These are phyloP conservation scores for Campoletis sonorensis DNA, from an alignment of 1,140 invertebrate species.

Conservation along the genomic window DNA sequence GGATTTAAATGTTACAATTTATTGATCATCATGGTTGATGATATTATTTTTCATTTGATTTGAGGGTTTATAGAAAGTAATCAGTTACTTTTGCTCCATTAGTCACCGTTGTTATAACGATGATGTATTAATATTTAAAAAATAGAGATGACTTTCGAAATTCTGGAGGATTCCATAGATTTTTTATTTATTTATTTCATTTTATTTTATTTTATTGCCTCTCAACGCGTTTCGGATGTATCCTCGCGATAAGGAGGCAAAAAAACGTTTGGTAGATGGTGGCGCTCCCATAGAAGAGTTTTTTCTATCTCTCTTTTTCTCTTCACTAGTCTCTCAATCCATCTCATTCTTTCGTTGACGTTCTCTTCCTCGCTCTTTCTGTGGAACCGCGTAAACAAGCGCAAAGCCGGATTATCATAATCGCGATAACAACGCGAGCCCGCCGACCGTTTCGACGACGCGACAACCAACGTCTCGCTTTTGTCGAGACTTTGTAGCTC, in stretches of 20 bases:
- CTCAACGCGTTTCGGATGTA: constrained; percentile 51
- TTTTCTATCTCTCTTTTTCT: constrained; percentile 28
- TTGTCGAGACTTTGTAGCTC: constrained; percentile 53
- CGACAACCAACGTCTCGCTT: constrained; percentile 60
- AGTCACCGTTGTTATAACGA: too few relatives aligned
- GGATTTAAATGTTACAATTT: too few relatives aligned
- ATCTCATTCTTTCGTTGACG: constrained; percentile 53
- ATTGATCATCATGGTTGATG: too few relatives aligned
- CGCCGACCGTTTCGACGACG: constrained; percentile 46
- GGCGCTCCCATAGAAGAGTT: constrained; percentile 29
- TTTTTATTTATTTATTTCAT: neutral
- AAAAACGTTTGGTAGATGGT: constrained; percentile 20
- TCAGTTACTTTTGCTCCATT: too few relatives aligned
- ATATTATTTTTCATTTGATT: too few relatives aligned
- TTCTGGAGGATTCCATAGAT: neutral
- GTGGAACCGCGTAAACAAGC: constrained; percentile 62
- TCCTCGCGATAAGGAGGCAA: constrained; percentile 42
- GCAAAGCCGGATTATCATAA: constrained; percentile 71
- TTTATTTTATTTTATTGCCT: neutral
- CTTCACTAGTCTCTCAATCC: too few relatives aligned
- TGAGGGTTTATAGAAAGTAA: too few relatives aligned
- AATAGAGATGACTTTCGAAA: too few relatives aligned
- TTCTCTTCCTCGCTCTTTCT: constrained; percentile 55
- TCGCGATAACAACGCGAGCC: constrained; percentile 63
- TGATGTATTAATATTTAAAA: too few relatives aligned